Evolutionary conservation across 2,797 vertebrate genomes (phyloP).

Genomic region (Petrocephalus schoutedeni): DNA sequence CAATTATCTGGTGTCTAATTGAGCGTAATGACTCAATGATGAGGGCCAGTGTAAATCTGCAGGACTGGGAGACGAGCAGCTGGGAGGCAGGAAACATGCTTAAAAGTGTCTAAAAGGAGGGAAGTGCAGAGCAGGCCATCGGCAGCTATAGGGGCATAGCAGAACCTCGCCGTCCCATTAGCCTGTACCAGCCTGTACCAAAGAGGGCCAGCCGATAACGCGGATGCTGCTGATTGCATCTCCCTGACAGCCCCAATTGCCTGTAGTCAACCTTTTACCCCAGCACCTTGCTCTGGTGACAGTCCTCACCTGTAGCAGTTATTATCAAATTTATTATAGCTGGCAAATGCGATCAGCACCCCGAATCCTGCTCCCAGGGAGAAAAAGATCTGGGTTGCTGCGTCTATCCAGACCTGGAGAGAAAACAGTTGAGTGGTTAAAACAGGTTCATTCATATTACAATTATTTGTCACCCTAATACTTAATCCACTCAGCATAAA

Average conservation of each 20-base stretch:
- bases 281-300: background rate
- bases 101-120: background rate
- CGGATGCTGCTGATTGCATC: background rate
- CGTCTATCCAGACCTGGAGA: slow-evolving; percentile 94
- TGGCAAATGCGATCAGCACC: slow-evolving; percentile 93
- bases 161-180: background rate
- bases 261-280: background rate
- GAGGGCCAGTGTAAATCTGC: background rate
- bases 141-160: no score
- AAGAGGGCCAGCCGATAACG: background rate
- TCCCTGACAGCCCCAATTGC: background rate
- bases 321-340: slow-evolving; percentile 98
- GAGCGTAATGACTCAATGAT: background rate
- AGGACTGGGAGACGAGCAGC: background rate
- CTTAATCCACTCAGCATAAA: background rate
- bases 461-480: background rate
- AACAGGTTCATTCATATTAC: background rate
- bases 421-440: slow-evolving; percentile 26
- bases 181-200: background rate
- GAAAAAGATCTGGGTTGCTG: slow-evolving; percentile 97
- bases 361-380: slow-evolving; percentile 96
- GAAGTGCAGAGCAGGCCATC: background rate
- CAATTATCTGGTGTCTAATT: slow-evolving; percentile 1
- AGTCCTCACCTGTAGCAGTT: slow-evolving; percentile 90
- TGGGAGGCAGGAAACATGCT: background rate